A percentile compares a stretch with the other conserved stretches of the same genome.
phyloP scores from a whole-genome alignment of 2,797 vertebrate species.

The Coccyzus lansbergi region DNA sequence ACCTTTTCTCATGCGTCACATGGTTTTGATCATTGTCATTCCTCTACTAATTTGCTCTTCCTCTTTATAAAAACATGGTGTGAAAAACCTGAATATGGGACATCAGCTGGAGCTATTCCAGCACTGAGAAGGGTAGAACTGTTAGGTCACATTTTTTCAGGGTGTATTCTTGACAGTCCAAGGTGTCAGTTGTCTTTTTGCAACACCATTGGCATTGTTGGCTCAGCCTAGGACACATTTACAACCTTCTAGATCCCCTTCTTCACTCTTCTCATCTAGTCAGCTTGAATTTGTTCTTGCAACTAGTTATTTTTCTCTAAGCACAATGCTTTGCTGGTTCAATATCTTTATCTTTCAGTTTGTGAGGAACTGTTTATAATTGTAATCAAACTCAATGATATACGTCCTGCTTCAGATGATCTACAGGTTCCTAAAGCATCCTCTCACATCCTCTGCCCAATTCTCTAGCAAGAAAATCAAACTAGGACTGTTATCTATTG shows the following conservation, averaged over 20 bases:
- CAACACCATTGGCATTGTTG: not conserved
- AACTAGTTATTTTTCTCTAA: not conserved
- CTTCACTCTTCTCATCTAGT: not conserved
- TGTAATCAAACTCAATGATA: not conserved
- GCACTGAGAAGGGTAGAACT: not conserved
- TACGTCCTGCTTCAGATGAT: fast-evolving
- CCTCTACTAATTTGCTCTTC: not conserved
- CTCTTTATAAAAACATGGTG: not conserved
- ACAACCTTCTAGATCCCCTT: not conserved
- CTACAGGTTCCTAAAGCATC: not conserved
- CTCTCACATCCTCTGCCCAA: not conserved
- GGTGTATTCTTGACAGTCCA: not conserved
- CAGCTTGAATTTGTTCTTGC: not conserved
- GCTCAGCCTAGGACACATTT: not conserved
- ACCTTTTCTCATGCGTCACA: not conserved
- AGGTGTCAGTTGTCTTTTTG: not conserved
- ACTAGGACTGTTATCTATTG: not conserved
- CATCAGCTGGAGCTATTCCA: not conserved
- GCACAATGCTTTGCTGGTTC: not conserved
- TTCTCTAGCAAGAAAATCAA: not conserved
- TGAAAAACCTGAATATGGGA: not conserved
- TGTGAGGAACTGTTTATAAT: not conserved
- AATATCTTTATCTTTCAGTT: not conserved
- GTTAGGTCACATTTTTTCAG: not conserved
- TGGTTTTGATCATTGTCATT: not conserved